Percentiles rank a stretch among this genome's conserved stretches.
Evolutionary conservation across 2,113 vertebrate genomes (phyloP).

Genomic region (Petrocephalus microphthalmus): DNA sequence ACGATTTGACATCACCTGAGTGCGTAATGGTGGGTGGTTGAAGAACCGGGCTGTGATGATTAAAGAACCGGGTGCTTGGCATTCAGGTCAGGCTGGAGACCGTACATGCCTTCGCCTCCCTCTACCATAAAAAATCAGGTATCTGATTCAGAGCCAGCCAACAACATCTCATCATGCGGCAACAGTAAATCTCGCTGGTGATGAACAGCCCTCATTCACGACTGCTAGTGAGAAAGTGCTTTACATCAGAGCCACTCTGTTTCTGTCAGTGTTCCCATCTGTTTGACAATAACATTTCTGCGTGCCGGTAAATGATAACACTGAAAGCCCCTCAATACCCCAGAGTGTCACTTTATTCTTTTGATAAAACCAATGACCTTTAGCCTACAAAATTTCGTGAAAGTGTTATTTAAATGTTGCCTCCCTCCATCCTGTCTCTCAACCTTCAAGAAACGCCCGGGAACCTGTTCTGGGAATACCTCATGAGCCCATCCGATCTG

Average conservation of each 20-base stretch:
- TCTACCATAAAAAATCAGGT: background rate
- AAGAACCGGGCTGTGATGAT: background rate
- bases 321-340: background rate
- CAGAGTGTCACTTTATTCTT: background rate
- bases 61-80: background rate
- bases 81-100: background rate
- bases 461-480: background rate
- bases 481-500: no score
- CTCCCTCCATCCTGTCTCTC: background rate
- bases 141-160: background rate
- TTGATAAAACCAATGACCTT: background rate
- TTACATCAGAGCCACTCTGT: background rate
- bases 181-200: slow-evolving; percentile 1
- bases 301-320: background rate
- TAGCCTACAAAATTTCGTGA: background rate
- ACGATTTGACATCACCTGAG: background rate
- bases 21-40: background rate
- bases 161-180: background rate
- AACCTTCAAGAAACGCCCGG: background rate
- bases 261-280: background rate
- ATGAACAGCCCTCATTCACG: background rate
- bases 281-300: background rate
- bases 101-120: background rate
- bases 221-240: background rate
- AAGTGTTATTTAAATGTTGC: background rate